phyloP scores from a whole-genome alignment of 2,797 vertebrate genomes.

The Gadopsis bispinosus region DNA sequence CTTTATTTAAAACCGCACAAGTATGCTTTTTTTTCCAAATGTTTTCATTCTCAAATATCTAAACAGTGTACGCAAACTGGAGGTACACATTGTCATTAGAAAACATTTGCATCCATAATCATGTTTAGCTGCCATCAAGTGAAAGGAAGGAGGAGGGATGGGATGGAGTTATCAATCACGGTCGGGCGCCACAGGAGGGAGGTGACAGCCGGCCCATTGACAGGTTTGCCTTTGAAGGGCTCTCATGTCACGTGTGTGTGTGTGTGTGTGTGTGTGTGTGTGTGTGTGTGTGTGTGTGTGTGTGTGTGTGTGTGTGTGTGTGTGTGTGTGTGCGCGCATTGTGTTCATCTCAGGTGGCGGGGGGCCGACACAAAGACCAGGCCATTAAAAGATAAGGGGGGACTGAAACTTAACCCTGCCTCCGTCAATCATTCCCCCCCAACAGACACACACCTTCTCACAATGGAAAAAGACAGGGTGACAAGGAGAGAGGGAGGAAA shows the following conservation, averaged over 20 bases:
- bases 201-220: constrained; percentile 79
- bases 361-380: constrained; percentile 80
- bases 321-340: too few species aligned
- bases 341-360: constrained; percentile 81
- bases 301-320: too few species aligned
- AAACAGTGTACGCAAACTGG: not conserved
- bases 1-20: not conserved
- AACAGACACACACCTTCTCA: constrained; percentile 22
- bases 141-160: constrained; percentile 48
- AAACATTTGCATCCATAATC: constrained; percentile 10
- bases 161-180: constrained; percentile 81
- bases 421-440: constrained; percentile 75
- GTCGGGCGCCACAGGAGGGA: constrained; percentile 72
- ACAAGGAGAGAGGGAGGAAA: constrained; percentile 18
- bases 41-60: not conserved
- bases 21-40: not conserved
- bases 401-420: constrained; percentile 80
- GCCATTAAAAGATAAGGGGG: constrained; percentile 87
- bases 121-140: not conserved
- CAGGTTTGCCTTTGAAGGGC: constrained; percentile 76
- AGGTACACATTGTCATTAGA: not conserved
- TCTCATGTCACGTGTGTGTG: constrained; percentile 61
- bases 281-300: constrained; percentile 17
- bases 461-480: constrained; percentile 56
- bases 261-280: constrained; percentile 36